phyloP scores from a whole-genome alignment of 1,140 invertebrate genomes.

The Daktulosphaira vitifoliae region DNA sequence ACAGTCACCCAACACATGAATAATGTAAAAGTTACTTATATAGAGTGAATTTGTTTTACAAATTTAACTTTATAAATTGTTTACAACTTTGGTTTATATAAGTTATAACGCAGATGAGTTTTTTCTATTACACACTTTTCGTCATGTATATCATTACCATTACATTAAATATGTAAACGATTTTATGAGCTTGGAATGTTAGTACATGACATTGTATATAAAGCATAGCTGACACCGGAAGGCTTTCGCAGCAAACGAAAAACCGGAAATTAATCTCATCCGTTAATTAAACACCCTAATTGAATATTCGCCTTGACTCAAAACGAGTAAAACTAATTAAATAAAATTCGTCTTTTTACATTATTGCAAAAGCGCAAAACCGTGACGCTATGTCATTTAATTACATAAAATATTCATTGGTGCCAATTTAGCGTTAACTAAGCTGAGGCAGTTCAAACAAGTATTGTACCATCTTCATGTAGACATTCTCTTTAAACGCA shows the following conservation, averaged over 20 bases:
- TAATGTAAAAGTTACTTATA: too few species aligned
- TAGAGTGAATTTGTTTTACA: too few species aligned
- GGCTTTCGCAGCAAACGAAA: neutral
- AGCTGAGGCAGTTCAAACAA: conserved; percentile 13
- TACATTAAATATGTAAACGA: too few species aligned
- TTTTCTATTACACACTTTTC: too few species aligned
- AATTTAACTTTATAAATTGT: too few species aligned
- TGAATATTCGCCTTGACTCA: conserved; percentile 25
- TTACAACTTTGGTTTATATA: too few species aligned
- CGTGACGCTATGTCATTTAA: conserved; percentile 3
- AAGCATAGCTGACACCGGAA: neutral
- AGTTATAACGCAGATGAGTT: too few species aligned
- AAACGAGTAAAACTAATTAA: conserved; percentile 29
- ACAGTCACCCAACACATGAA: too few species aligned
- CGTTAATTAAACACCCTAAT: conserved; percentile 26
- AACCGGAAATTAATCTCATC: conserved; percentile 32
- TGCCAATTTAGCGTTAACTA: conserved; percentile 24
- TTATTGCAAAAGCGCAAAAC: neutral
- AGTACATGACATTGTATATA: neutral
- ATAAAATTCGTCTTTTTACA: conserved; percentile 28
- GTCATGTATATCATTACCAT: too few species aligned
- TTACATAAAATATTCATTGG: conserved; percentile 12
- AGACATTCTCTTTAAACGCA: too few species aligned
- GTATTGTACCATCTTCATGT: neutral
- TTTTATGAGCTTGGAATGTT: neutral